phyloP scores from a whole-genome alignment of 2,888 invertebrate species.

The Esperia sulphurella region DNA sequence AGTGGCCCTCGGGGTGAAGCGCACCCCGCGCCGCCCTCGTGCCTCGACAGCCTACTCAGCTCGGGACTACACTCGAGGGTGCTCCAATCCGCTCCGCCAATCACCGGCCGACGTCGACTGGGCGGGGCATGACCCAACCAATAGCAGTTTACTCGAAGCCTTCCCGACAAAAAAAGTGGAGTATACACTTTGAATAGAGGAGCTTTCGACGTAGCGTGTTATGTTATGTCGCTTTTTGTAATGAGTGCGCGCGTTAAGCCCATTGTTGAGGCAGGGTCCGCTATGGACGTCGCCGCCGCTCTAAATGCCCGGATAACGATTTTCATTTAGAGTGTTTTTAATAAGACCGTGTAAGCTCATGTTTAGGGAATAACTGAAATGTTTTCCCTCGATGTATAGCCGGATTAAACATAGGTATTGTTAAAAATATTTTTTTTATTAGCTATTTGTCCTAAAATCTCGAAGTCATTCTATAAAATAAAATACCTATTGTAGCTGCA shows the following conservation, averaged over 20 bases:
- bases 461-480: too few species aligned
- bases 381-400: slow-evolving; percentile 19
- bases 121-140: slow-evolving; percentile 64
- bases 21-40: slow-evolving; percentile 75
- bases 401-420: neutral
- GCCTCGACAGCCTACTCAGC: slow-evolving; percentile 76
- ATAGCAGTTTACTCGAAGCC: slow-evolving; percentile 49
- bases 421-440: neutral
- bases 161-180: slow-evolving; percentile 72
- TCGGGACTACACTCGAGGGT: slow-evolving; percentile 67
- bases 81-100: slow-evolving; percentile 67
- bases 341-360: slow-evolving; percentile 70
- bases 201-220: slow-evolving; percentile 76
- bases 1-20: slow-evolving; percentile 78
- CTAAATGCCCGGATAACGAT: slow-evolving; percentile 74
- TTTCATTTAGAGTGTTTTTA: slow-evolving; percentile 77
- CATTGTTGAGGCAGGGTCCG: slow-evolving; percentile 75
- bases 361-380: slow-evolving; percentile 46
- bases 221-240: slow-evolving; percentile 78
- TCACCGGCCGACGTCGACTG: slow-evolving; percentile 42
- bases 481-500: neutral
- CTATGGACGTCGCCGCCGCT: slow-evolving; percentile 76
- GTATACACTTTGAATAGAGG: slow-evolving; percentile 77
- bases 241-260: slow-evolving; percentile 78
- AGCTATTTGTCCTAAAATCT: neutral